These are phyloP conservation scores for Mesocentrotus franciscanus DNA, from an alignment of 53 echinoderm and acorn worm genomes.

Conservation along the genomic window DNA sequence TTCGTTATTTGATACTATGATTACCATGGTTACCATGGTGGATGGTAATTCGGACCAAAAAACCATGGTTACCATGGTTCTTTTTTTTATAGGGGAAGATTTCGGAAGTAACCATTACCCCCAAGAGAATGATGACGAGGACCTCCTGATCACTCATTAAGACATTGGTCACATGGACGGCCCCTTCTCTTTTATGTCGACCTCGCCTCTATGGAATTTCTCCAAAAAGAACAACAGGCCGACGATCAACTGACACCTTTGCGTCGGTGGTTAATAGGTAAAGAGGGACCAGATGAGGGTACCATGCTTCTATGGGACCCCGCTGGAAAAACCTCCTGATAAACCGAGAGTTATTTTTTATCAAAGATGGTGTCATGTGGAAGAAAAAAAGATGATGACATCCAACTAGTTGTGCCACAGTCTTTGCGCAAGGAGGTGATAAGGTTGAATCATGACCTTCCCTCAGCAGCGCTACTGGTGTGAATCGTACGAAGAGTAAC, in stretches of 20 bases:
- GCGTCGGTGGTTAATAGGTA: conserved; percentile 36
- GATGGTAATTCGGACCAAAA: too few relatives aligned
- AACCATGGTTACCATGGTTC: too few relatives aligned
- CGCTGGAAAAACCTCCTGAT: conserved; percentile 55
- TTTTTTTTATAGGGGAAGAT: too few relatives aligned
- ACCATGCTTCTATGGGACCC: conserved; percentile 57
- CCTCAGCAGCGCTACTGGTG: conserved; percentile 65
- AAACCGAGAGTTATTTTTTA: conserved; percentile 59
- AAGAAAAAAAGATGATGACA: background rate
- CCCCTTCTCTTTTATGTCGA: background rate
- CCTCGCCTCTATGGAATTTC: background rate
- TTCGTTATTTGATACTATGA: too few relatives aligned
- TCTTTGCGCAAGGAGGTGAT: conserved; percentile 55
- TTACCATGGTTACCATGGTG: too few relatives aligned
- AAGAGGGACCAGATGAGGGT: conserved; percentile 60
- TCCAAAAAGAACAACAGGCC: conserved; percentile 45
- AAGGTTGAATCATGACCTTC: conserved; percentile 68
- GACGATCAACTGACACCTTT: conserved; percentile 22
- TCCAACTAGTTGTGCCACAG: conserved; percentile 44
- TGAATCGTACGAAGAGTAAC: conserved; percentile 36
- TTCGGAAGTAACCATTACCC: background rate
- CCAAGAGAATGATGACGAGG: background rate
- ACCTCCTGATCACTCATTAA: background rate
- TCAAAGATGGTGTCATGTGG: conserved; percentile 64
- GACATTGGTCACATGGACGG: background rate